Percentiles rank a stretch among this genome's conserved stretches.
Evolutionary conservation across 1,140 invertebrate genomes (phyloP).

Genomic region (Leptonema lineaticorne): DNA sequence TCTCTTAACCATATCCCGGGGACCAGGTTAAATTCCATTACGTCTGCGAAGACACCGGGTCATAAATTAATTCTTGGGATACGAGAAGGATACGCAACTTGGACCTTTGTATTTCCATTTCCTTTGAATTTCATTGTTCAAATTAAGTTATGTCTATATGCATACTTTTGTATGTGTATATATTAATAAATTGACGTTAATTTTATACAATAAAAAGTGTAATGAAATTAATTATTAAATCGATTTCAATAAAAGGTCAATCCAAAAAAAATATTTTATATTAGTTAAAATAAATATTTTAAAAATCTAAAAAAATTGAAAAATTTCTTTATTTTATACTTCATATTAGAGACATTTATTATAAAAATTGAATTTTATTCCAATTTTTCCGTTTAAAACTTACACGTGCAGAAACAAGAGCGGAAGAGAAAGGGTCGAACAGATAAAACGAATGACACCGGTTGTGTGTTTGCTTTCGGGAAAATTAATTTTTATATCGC

Average conservation of each 20-base stretch:
- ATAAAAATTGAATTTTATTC: no score
- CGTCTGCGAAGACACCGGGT: constrained; percentile 6
- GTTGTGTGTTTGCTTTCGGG: background rate
- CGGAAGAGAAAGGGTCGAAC: no score
- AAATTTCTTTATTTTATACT: no score
- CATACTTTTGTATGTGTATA: no score
- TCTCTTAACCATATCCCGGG: background rate
- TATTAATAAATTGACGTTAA: no score
- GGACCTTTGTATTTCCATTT: background rate
- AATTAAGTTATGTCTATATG: background rate
- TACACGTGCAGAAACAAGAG: background rate
- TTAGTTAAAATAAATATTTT: background rate
- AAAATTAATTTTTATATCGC: background rate
- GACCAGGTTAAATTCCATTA: constrained; percentile 16
- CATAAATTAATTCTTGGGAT: constrained; percentile 14
- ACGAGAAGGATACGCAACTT: constrained; percentile 2
- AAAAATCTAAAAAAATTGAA: no score
- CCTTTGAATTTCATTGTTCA: background rate
- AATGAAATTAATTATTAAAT: no score
- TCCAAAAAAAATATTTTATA: no score
- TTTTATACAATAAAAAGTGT: no score
- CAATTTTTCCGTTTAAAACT: background rate
- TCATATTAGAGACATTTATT: no score
- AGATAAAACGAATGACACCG: no score
- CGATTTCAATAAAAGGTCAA: no score